phyloP scores from a whole-genome alignment of 2,797 vertebrate species.

The Danio tinwini region DNA sequence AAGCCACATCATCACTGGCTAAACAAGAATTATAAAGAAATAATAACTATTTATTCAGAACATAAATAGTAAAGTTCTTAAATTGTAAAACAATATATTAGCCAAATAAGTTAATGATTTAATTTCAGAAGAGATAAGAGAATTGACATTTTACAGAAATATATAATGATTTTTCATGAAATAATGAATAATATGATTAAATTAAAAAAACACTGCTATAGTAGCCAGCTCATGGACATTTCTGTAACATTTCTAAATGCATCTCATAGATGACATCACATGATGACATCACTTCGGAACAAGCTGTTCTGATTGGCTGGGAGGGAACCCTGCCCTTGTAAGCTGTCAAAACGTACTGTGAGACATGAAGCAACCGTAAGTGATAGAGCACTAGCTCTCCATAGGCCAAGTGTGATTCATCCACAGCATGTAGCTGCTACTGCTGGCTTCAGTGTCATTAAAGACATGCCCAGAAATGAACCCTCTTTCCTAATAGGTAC shows the following conservation, averaged over 20 bases:
- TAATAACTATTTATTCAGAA: not conserved
- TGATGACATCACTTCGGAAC: slow-evolving; percentile 22
- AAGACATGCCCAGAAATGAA: slow-evolving; percentile 40
- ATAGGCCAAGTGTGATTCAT: slow-evolving; percentile 39
- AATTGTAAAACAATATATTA: too few species aligned
- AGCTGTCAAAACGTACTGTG: slow-evolving; percentile 11
- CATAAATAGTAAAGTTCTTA: not conserved
- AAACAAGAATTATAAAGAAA: not conserved
- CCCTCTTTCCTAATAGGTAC: slow-evolving; percentile 22
- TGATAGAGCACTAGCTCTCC: slow-evolving; percentile 33
- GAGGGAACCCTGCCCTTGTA: slow-evolving; percentile 31
- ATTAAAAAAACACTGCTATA: not conserved
- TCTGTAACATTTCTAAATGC: slow-evolving; percentile 15
- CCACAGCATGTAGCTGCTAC: slow-evolving; percentile 11
- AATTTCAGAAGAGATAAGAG: not conserved
- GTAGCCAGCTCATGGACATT: not conserved
- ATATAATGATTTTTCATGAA: not conserved
- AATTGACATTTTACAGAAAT: not conserved
- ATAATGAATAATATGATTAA: not conserved
- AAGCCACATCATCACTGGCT: slow-evolving; percentile 32
- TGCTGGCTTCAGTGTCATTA: slow-evolving; percentile 22
- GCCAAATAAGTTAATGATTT: not conserved
- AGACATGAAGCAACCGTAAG: slow-evolving; percentile 38
- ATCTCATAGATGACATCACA: slow-evolving; percentile 47
- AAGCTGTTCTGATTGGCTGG: slow-evolving; percentile 41